Conservation (phyloP, 2,113 vertebrate genomes). For the Thamnaconus septentrionalis region DNA sequence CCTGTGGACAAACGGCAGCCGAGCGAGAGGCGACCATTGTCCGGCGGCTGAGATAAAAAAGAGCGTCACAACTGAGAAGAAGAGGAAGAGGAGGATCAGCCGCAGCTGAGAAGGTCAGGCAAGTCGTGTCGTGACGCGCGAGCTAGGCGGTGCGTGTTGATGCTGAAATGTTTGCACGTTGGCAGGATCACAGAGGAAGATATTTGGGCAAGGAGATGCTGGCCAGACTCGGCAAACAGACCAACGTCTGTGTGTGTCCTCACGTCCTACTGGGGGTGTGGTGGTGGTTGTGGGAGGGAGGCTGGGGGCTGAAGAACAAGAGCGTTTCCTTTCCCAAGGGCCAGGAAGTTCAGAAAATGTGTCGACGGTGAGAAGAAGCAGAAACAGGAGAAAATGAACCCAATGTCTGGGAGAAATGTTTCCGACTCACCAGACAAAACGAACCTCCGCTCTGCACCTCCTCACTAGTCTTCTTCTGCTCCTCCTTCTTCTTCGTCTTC, state of each 20-base stretch:
- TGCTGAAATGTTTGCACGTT: conserved; percentile 39
- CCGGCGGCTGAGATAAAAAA: conserved; percentile 1
- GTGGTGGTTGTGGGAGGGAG: neutral
- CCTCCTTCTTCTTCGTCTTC: conserved; percentile 1
- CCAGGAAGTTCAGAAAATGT: conserved; percentile 48
- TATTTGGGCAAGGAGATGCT: conserved; percentile 34
- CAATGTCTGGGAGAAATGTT: conserved; percentile 20
- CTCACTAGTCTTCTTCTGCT: conserved; percentile 5
- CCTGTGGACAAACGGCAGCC: conserved; percentile 37
- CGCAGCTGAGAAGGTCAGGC: neutral
- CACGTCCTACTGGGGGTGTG: too few relatives aligned
- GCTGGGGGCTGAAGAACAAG: conserved; percentile 39
- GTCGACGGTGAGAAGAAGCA: conserved; percentile 3
- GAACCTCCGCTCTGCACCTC: conserved; percentile 34
- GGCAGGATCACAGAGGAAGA: conserved; percentile 41
- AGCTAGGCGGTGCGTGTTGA: conserved; percentile 21
- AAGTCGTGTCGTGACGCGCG: neutral
- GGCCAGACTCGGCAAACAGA: conserved; percentile 46
- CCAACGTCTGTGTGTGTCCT: conserved; percentile 47
- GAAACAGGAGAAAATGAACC: conserved; percentile 11
- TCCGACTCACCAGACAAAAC: conserved; percentile 58
- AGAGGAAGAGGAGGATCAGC: conserved; percentile 5
- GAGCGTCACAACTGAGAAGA: conserved; percentile 7
- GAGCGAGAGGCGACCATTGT: conserved; percentile 42
- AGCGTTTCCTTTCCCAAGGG: conserved; percentile 38